Percentiles rank a stretch among this genome's conserved stretches.
phyloP scores from a whole-genome alignment of 2,888 invertebrate genomes.

The Tiliacea aurago region DNA sequence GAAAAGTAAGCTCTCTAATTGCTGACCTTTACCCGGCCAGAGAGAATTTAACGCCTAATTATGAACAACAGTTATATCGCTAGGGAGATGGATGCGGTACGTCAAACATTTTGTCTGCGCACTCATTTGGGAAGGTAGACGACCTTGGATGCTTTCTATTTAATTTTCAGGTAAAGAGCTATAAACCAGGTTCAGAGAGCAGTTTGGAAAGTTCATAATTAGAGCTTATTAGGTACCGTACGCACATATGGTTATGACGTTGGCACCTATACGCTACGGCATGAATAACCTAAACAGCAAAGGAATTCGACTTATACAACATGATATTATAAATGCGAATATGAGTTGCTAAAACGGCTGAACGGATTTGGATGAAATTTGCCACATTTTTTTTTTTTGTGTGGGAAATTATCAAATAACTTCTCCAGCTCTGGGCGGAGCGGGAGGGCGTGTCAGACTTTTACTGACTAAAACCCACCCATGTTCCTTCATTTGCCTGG shows the following conservation, averaged over 20 bases:
- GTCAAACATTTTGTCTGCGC: slow-evolving; percentile 61
- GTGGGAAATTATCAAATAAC: too few relatives aligned
- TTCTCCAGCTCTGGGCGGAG: too few relatives aligned
- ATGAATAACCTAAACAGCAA: background rate
- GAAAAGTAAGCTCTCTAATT: slow-evolving; percentile 79
- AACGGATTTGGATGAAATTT: too few relatives aligned
- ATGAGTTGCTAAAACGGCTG: too few relatives aligned
- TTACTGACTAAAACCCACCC: too few relatives aligned
- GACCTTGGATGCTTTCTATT: slow-evolving; percentile 48
- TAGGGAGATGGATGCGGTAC: slow-evolving; percentile 58
- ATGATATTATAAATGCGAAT: too few relatives aligned
- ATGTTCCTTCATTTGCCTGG: too few relatives aligned
- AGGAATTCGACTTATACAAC: background rate
- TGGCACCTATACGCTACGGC: background rate
- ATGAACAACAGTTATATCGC: slow-evolving; percentile 56
- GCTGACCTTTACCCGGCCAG: slow-evolving; percentile 74
- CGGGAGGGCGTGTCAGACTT: too few relatives aligned
- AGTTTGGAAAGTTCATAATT: slow-evolving; percentile 40
- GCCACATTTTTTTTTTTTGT: too few relatives aligned
- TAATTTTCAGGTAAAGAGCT: slow-evolving; percentile 45
- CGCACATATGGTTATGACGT: background rate
- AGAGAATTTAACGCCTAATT: slow-evolving; percentile 66
- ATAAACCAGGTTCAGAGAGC: slow-evolving; percentile 40
- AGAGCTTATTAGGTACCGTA: slow-evolving; percentile 28
- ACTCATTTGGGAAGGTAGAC: slow-evolving; percentile 55